Base-by-base conservation (phyloP, 2,888 invertebrate species). In the Crioceris asparagi region DNA sequence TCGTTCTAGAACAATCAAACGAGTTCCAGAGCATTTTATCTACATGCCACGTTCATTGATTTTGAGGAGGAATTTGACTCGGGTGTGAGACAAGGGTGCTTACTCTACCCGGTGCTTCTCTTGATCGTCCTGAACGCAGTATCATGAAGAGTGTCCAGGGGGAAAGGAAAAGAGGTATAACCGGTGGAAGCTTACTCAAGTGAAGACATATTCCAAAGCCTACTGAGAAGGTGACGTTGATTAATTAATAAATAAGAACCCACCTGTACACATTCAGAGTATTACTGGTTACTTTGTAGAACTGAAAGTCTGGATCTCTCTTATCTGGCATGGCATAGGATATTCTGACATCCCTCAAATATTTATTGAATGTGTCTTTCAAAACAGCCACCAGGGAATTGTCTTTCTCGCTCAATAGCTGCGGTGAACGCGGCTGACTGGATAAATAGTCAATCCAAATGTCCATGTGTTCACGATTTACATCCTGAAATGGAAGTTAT, bases 261-360 rank as follows among this genome's bases (percentile, higher is more conserved):
- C 66, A 88, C 88, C 82, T 87, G 65, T 94, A 94, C 5, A 93
- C 83, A 64, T 83, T 83, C 48, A 96, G 73, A 17, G 70, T 72
- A 17, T 86, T 83, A 47, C 77, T 75, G 1, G 84, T 79, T 26
- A 83, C 79, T 49, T 86, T 83, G 61, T 93, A 96, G 50, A 96
- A 81, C 51, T 86, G 77, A 66, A 86, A 90, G 59, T 96, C 94
- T 0, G 94, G 93, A 60, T 96, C 96, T 14, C 92, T 71, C 55
- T 79, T 81, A 62, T 91, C 91, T 0, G 83, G 77, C 23, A 73
- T 69, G 49, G 83, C 78, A 38, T 72, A 65, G 10, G 75, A 74
- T 14, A 77, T 62, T 55, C 82, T 75, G 7, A 86, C 83, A 50
- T 88, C 87, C 48, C 77, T 77, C 49, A 88, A 71, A 65, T 83